Conservation (phyloP, 2,797 vertebrate species). For the Tokudaia muenninki region DNA sequence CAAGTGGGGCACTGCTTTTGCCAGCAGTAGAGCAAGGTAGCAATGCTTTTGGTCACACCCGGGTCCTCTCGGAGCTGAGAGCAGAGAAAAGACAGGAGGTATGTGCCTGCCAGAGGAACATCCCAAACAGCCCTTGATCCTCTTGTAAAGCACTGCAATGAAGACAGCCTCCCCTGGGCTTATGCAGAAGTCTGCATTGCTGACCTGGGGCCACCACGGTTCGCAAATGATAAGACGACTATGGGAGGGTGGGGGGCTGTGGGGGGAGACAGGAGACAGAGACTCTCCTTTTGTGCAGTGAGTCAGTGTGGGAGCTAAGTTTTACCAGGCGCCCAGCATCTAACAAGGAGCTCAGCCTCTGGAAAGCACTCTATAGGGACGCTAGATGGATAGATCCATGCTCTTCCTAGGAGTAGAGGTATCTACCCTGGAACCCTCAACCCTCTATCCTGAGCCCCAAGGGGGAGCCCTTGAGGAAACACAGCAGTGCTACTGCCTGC, state of each 20-base stretch:
- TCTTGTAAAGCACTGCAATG: background rate
- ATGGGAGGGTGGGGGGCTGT: background rate
- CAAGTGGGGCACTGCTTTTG: background rate
- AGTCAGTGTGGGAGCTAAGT: background rate
- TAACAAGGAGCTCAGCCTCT: background rate
- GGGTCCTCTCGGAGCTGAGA: background rate
- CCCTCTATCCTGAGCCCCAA: background rate
- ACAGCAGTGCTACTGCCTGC: background rate
- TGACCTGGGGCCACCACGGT: background rate
- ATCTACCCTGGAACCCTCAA: background rate
- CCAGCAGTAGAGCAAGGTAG: background rate
- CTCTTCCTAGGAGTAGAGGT: background rate
- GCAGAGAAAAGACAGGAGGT: background rate
- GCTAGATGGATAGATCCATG: background rate
- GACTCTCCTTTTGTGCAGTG: background rate
- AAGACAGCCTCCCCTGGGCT: background rate
- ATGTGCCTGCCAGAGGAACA: background rate
- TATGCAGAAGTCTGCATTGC: constrained; percentile 14
- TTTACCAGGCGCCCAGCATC: background rate
- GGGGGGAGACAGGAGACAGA: background rate
- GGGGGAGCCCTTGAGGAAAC: background rate
- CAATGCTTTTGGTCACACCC: background rate
- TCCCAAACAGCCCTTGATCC: background rate
- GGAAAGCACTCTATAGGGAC: background rate
- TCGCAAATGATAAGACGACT: constrained; percentile 12